phyloP scores from a whole-genome alignment of 1,140 invertebrate species.

The Drosophila murphyi region DNA sequence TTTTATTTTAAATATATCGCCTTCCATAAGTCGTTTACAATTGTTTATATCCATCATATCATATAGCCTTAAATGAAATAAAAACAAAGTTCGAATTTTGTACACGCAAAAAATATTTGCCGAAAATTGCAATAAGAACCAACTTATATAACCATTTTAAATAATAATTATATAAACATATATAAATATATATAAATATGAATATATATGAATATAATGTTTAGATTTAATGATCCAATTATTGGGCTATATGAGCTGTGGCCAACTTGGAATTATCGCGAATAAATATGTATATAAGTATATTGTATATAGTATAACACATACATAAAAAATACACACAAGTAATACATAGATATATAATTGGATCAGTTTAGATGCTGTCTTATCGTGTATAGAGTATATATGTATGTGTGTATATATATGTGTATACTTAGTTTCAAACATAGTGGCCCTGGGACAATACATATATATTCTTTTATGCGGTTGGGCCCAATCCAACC shows the following conservation, averaged over 20 bases:
- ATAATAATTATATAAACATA: no score
- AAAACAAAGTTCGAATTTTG: conserved; percentile 11
- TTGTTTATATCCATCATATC: conserved; percentile 12
- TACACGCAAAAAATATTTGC: conserved; percentile 14
- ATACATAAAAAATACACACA: conserved; percentile 24
- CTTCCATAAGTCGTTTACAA: conserved; percentile 26
- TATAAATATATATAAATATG: no score
- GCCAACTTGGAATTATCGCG: conserved; percentile 21
- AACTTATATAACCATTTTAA: not conserved
- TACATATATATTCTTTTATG: no score
- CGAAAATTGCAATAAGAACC: not conserved
- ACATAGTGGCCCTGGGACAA: no score
- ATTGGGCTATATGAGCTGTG: conserved; percentile 24
- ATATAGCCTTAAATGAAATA: conserved; percentile 18
- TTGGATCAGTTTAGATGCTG: conserved; percentile 22
- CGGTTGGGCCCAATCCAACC: no score
- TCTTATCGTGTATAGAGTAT: conserved; percentile 34
- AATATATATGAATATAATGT: no score
- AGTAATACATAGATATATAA: conserved; percentile 17
- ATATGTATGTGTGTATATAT: conserved; percentile 3
- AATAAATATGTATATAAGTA: not conserved
- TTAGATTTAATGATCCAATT: conserved; percentile 1
- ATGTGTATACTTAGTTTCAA: not conserved
- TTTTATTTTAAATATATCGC: conserved; percentile 46
- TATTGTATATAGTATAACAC: conserved; percentile 3